A percentile compares a stretch with the other conserved stretches of the same genome.
phyloP scores from a whole-genome alignment of 2,888 invertebrate genomes.

The Parapristionchus giblindavisi region DNA sequence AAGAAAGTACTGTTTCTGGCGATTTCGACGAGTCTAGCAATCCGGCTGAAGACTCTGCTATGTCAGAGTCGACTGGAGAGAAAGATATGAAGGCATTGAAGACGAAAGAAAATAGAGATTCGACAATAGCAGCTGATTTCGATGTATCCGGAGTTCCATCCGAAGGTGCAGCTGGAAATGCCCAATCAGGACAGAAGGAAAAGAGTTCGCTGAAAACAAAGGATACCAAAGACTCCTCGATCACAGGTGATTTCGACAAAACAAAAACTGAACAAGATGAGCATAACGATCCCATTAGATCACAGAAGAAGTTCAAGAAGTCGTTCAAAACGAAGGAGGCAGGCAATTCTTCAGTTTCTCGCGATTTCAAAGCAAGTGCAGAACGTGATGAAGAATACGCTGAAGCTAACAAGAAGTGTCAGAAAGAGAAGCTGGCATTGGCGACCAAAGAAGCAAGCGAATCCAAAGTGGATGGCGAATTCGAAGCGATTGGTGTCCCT shows the following conservation, averaged over 20 bases:
- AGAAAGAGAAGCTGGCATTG: background rate
- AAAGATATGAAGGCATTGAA: background rate
- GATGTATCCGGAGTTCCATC: slow-evolving; percentile 24
- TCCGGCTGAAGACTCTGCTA: background rate
- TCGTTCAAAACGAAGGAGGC: background rate
- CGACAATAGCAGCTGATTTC: background rate
- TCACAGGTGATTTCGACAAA: background rate
- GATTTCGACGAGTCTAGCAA: background rate
- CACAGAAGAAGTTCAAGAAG: background rate
- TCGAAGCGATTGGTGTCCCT: background rate
- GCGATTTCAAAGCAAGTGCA: slow-evolving; percentile 1
- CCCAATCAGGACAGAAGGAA: background rate
- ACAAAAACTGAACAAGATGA: background rate
- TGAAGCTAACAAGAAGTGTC: background rate
- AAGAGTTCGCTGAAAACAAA: slow-evolving; percentile 2
- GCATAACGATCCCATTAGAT: background rate
- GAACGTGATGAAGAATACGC: slow-evolving; percentile 5
- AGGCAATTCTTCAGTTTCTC: background rate
- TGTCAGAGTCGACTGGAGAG: background rate
- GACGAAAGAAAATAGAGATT: background rate
- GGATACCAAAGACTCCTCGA: background rate
- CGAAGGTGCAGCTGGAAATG: background rate
- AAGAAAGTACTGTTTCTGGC: background rate
- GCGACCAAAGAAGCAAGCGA: background rate
- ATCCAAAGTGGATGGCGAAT: background rate